phyloP scores from a whole-genome alignment of 1,140 invertebrate genomes.

The Dinoponera quadriceps region DNA sequence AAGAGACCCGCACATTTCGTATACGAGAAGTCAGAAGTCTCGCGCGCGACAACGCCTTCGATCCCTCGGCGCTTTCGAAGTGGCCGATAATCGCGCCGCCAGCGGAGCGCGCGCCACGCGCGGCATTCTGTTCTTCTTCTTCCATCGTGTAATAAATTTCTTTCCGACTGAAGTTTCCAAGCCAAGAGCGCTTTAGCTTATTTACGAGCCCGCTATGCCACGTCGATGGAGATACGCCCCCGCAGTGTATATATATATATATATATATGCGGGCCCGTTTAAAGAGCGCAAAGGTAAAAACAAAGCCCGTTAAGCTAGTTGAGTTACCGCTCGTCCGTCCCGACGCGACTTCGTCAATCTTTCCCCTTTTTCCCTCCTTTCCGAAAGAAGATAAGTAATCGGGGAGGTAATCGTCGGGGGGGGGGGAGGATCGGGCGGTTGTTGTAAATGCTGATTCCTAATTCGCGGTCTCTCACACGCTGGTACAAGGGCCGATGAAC shows the following conservation, averaged over 20 bases:
- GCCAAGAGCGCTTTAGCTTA: not conserved
- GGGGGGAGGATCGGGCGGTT: no score
- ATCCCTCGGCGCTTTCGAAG: slow-evolving; percentile 30
- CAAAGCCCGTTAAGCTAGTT: no score
- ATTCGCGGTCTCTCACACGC: not conserved
- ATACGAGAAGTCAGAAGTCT: slow-evolving; percentile 7
- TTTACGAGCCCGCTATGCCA: not conserved
- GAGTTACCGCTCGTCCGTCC: no score
- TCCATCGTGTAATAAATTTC: not conserved
- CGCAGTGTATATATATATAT: no score
- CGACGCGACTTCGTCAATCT: no score
- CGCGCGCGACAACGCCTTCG: slow-evolving; percentile 3
- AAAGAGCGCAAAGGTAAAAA: not conserved
- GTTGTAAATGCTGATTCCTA: not conserved
- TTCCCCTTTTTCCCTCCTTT: no score
- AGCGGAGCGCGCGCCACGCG: slow-evolving; percentile 1
- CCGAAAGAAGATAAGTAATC: no score
- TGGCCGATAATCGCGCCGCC: slow-evolving; percentile 43
- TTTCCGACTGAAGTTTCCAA: not conserved
- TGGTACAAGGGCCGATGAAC: not conserved
- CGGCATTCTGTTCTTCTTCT: slow-evolving; percentile 21
- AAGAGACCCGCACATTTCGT: slow-evolving; percentile 46
- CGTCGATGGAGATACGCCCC: not conserved
- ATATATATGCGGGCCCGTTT: not conserved
- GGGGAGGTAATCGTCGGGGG: no score